phyloP scores from a whole-genome alignment of 2,797 vertebrate genomes.

The Menidia menidia region DNA sequence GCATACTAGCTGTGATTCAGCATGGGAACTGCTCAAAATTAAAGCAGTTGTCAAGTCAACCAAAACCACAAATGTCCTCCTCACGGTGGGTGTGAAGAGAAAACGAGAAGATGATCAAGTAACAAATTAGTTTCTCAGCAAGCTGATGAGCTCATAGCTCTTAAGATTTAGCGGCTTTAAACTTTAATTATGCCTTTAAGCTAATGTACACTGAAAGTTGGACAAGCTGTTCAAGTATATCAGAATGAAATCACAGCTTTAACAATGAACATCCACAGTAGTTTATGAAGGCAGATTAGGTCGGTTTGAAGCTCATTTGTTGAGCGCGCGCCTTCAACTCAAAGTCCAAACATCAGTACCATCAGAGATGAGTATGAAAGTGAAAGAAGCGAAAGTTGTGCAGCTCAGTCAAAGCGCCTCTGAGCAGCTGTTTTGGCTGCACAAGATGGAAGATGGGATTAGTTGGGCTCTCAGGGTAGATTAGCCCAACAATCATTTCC shows the following conservation, averaged over 20 bases:
- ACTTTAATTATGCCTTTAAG: neutral
- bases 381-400: constrained; percentile 17
- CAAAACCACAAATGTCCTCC: constrained; percentile 1
- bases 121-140: neutral
- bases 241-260: neutral
- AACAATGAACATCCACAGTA: constrained; percentile 16
- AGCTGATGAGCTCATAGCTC: neutral
- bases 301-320: constrained; percentile 24
- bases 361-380: constrained; percentile 41
- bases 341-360: constrained; percentile 38
- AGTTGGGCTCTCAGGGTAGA: constrained; percentile 60
- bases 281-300: constrained; percentile 35
- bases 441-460: constrained; percentile 67
- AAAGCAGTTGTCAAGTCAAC: neutral
- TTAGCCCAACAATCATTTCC: constrained; percentile 64
- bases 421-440: constrained; percentile 52
- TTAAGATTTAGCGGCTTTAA: neutral
- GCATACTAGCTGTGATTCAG: neutral
- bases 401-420: constrained; percentile 32
- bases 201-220: neutral
- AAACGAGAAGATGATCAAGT: neutral
- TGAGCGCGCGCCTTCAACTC: constrained; percentile 22
- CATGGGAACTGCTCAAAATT: neutral
- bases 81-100: neutral
- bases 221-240: neutral